Base-by-base conservation (phyloP, 2,797 vertebrate species). In the Tenualosa ilisha region DNA sequence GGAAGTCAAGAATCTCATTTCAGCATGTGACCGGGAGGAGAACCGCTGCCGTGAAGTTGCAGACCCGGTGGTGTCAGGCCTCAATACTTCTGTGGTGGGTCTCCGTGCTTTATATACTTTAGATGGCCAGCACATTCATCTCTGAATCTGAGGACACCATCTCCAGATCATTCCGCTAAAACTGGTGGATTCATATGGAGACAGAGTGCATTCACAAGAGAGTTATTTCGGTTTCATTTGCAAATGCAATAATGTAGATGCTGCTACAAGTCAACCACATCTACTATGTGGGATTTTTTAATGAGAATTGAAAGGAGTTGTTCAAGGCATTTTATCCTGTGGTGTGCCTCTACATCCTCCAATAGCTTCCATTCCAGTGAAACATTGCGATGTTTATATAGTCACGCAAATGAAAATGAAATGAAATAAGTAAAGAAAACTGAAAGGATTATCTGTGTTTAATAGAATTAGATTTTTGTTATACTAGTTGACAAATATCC, bases 41-140 rank as follows among this genome's bases (percentile, higher is more conserved):
- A 96, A 93, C 89, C 88, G 2, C 0, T 98, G 97, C 90, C 93
- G 92, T 11, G 97, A 97, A 79, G 91, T 96, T 79, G 94, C 95
- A 0, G 96, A 97, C 85, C 97, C 97, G 0, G 94, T 97, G 86
- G 95, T 96, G 91, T 97, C 97, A 0, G 97, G 97, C 88, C 96
- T 98, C 88, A 98, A 97, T 93, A 97, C 97, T 65, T 98, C 97
- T 0, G 97, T 98, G 95, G 97, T 98, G 87, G 94, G 95, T 79
- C 15, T 79, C 72, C 2, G 24, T 65, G 8, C 11, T 51, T 51
- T 6, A 51, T 51, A 51, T 51, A 31, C 31, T 31, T 31, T 31
- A 31, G 31, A 31, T 31, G 31, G 31, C 31, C 31, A 31, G 31
- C 31, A 31, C 31, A 31, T 31, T 1, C 31, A 31, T 31, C 31